Evolutionary conservation across 2,797 vertebrate species (phyloP), one percentile per base, ranked within the genome.

Genomic region (Iguana delicatissima): DNA sequence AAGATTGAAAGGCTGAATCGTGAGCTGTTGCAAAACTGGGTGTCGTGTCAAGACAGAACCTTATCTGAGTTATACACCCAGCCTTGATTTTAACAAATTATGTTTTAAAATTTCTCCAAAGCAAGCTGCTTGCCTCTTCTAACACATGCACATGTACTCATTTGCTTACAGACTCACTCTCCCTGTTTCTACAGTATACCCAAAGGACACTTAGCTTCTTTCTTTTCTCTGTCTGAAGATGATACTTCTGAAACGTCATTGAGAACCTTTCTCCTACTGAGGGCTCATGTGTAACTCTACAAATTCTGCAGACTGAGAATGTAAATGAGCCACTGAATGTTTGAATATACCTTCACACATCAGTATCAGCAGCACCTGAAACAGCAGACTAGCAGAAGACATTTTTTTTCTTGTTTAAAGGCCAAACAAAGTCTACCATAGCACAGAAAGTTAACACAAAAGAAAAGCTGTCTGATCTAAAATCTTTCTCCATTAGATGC

Each of bases 21-120:
- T 10, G 42, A 13, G 32, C 67, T 20, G 35, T 62, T 86, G 84
- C 84, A 73, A 90, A 86, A 86, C 24, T n/a, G 8, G 22, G 38
- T 55, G 64, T 90, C 72, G 42, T 29, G 77, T 81, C 52, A 80
- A 80, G 38, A n/a, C 55, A 74, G 42, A 10, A 67, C 55, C 77
- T 86, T 90, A 73, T 86, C 67, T 29, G 77, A 90, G 84, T 42
- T 73, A 32, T n/a, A 86, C 80, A 80, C 77, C 84, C 35, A 46
- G 35, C n/a, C 26, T 81, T 38, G 67, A 26, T 88, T 79, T 57
- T 74, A 81, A 81, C 52, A 86, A 81, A 81, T 81, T 64, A n/a
- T 42, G 52, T 42, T 81, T 73, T 67, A 35, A 16, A 72, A 35
- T 73, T 90, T 72, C 79, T 86, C 77, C 62, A 72, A 86, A 64